Evolutionary conservation across 2,888 invertebrate genomes (phyloP), one percentile per base, ranked within the genome.

Genomic region (Stictocephala bisonia): DNA sequence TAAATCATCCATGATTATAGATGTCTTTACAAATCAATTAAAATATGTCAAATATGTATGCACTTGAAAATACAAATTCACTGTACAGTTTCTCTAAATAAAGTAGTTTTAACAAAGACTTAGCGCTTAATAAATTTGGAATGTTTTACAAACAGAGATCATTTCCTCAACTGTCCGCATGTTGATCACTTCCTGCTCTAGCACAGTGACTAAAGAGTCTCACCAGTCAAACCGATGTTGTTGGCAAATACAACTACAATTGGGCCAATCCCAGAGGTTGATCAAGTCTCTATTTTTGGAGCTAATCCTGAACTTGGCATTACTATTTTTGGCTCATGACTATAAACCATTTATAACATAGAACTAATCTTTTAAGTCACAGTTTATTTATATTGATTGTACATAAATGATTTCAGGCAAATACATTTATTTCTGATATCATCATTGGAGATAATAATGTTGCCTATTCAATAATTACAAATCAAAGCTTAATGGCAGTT

Each of bases 281-380:
- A 35, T 44, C 44, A 40, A 24, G 44, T 26, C 15, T 27, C 64
- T 64, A 64, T 64, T 64, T 27, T 64, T 64, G 44, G 40, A 44
- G 20, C 26, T 44, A 27, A 27, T 64, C 56, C 60, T 35, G 18
- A 27, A 15, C 60, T 35, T 44, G 26, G 13, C n/a, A 11, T 35
- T 18, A 44, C 64, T 64, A 64, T 64, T 64, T 44, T 11, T 15
- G 20, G 64, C 40, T 44, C 44, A 64, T 64, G 64, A 64, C 64
- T 44, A 44, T 64, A 40, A 26, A 56, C 27, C 56, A 27, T 24
- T 29, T 9, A 50, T 29, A n/a, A n/a, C n/a, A n/a, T n/a, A n/a
- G n/a, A n/a, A n/a, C n/a, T n/a, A n/a, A n/a, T n/a, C n/a, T n/a
- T n/a, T n/a, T n/a, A n/a, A n/a, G n/a, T n/a, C n/a, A n/a, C n/a